Base-by-base conservation (phyloP, 2,113 vertebrate species). In the Labrus mixtus region DNA sequence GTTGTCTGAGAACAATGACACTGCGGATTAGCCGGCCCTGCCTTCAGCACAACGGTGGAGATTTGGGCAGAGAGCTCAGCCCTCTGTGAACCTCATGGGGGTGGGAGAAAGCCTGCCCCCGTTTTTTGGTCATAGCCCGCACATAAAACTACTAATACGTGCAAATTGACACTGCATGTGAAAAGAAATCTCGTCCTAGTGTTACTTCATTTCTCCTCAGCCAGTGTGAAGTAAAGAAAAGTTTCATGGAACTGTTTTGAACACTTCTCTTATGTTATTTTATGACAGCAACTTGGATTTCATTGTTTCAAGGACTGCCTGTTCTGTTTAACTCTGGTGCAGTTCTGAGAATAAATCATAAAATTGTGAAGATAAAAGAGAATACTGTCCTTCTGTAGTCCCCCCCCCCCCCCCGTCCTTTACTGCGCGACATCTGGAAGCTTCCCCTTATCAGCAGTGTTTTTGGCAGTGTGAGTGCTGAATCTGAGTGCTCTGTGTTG, bases 1-100 rank as follows among this genome's bases (percentile, higher is more conserved):
- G 78, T 76, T 91, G 89, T 89, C 68, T 82, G 87, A 85, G 91
- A 91, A 93, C 90, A 92, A 93, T 93, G 91, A 90, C 83, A 73
- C 57, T 86, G 67, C 37, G 90, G 89, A 93, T 94, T 92, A 93
- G 89, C 56, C 41, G 45, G 81, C 4, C 69, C 62, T 77, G 76
- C 83, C 92, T 74, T 57, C 66, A 54, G 68, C 84, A 69, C 57
- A 54, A 74, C 58, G 85, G 37, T 73, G 76, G 67, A 68, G 81
- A 85, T 78, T 87, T 79, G 85, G 70, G 67, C 58, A 59, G 73
- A 62, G 69, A 68, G 79, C 45, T 16, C 19, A 67, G 69, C 76
- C 70, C 83, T 69, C 82, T 73, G 59, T 73, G 67, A 84, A 89
- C 84, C 74, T 72, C 67, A 56, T 58, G 72, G 81, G 77, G 86